Percentiles rank a stretch among this genome's conserved stretches.
phyloP scores from a whole-genome alignment of 2,888 invertebrate species.

The Lymantria dispar region DNA sequence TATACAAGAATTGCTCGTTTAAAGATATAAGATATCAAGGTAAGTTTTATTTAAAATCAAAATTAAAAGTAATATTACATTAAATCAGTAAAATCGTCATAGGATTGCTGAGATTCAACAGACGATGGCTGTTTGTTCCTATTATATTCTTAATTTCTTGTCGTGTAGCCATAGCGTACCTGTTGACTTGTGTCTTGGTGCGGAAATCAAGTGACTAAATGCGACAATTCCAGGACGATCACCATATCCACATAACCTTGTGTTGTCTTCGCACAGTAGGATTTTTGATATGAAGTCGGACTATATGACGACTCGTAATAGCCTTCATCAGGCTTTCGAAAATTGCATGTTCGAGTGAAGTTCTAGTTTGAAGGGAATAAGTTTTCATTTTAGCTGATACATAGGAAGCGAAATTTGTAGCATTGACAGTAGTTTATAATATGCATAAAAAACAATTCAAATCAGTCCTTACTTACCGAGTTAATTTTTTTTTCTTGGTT shows the following conservation, averaged over 20 bases:
- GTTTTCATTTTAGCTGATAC: slow-evolving; percentile 11
- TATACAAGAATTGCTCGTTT: no score
- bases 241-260: background rate
- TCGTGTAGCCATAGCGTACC: slow-evolving; percentile 16
- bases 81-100: slow-evolving; percentile 7
- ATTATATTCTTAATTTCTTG: no score
- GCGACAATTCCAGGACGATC: slow-evolving; percentile 9
- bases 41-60: slow-evolving; percentile 13
- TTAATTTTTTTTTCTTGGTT: slow-evolving; percentile 6
- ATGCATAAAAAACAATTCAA: background rate
- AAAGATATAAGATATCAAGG: no score
- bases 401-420: background rate
- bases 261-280: slow-evolving; percentile 9
- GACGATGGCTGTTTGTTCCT: no score
- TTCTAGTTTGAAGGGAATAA: slow-evolving; percentile 13
- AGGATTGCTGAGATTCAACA: no score
- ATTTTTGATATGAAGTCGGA: slow-evolving; percentile 11
- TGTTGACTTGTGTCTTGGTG: slow-evolving; percentile 7
- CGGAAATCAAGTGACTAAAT: slow-evolving; percentile 1
- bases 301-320: slow-evolving; percentile 16
- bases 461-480: background rate
- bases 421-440: background rate
- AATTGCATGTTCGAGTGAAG: slow-evolving; percentile 13
- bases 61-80: no score
- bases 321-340: slow-evolving; percentile 19